A percentile compares a stretch with the other conserved stretches of the same genome.
These are phyloP conservation scores for Exaiptasia diaphana DNA, from an alignment of 64 coral and sea anemone species.

Conservation along the genomic window DNA sequence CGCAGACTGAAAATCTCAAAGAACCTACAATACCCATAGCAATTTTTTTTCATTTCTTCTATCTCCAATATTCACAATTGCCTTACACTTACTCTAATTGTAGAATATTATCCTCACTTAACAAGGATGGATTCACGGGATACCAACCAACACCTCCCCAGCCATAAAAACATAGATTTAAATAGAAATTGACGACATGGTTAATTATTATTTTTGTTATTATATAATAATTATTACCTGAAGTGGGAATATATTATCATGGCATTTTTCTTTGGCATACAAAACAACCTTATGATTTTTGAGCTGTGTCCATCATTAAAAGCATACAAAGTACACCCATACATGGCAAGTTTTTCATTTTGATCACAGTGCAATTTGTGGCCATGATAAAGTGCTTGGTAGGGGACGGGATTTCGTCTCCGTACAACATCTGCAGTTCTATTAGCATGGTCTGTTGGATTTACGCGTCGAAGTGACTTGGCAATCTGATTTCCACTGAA, in stretches of 20 bases:
- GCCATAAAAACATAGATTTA: no score
- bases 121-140: no score
- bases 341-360: constrained; percentile 63
- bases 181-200: no score
- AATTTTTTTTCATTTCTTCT: no score
- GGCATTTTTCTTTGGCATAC: constrained; percentile 61
- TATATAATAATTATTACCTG: constrained; percentile 16
- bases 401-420: constrained; percentile 53
- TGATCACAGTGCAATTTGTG: constrained; percentile 75
- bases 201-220: neutral
- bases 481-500: constrained; percentile 27
- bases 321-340: constrained; percentile 56
- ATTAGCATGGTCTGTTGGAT: constrained; percentile 50
- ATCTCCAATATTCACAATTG: no score
- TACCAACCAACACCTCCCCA: no score
- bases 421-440: constrained; percentile 38
- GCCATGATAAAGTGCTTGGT: constrained; percentile 54
- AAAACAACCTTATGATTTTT: constrained; percentile 59
- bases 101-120: no score
- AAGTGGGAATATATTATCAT: constrained; percentile 50
- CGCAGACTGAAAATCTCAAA: no score
- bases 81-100: no score
- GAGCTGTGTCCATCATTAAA: constrained; percentile 54
- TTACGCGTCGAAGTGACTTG: constrained; percentile 44
- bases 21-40: no score